Evolutionary conservation across 2,888 invertebrate genomes (phyloP).

Genomic region (Eristalis tenax): DNA sequence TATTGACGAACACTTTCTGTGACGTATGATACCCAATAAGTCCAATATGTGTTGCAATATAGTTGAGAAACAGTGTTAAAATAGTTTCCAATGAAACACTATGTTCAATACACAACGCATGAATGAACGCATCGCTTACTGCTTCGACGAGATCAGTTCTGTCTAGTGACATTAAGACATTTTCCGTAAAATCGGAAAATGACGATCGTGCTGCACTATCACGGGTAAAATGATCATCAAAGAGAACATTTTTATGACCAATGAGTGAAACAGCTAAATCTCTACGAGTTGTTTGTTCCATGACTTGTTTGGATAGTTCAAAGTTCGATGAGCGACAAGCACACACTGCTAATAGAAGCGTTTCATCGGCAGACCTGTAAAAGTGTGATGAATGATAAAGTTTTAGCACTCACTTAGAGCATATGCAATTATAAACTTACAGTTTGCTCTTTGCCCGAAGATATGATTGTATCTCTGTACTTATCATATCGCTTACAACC

Average conservation of each 20-base stretch:
- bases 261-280: constrained; percentile 77
- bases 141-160: constrained; percentile 77
- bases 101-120: constrained; percentile 79
- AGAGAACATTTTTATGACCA: constrained; percentile 79
- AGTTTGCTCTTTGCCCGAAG: constrained; percentile 75
- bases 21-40: constrained; percentile 82
- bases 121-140: constrained; percentile 79
- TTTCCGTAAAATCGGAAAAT: constrained; percentile 80
- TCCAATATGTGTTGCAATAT: constrained; percentile 86
- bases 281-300: constrained; percentile 76
- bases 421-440: constrained; percentile 74
- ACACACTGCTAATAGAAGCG: constrained; percentile 77
- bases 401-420: too few species aligned
- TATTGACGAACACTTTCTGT: constrained; percentile 82
- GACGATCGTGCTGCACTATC: constrained; percentile 73
- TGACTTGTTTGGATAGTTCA: constrained; percentile 76
- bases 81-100: constrained; percentile 78
- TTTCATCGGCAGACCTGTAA: constrained; percentile 76
- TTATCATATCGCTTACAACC: constrained; percentile 79
- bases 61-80: constrained; percentile 85
- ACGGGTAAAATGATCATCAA: constrained; percentile 75
- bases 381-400: background rate
- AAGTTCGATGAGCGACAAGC: constrained; percentile 80
- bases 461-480: constrained; percentile 78
- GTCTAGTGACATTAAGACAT: constrained; percentile 77